phyloP scores from a whole-genome alignment of 2,888 invertebrate genomes.

The Heliconius erato region DNA sequence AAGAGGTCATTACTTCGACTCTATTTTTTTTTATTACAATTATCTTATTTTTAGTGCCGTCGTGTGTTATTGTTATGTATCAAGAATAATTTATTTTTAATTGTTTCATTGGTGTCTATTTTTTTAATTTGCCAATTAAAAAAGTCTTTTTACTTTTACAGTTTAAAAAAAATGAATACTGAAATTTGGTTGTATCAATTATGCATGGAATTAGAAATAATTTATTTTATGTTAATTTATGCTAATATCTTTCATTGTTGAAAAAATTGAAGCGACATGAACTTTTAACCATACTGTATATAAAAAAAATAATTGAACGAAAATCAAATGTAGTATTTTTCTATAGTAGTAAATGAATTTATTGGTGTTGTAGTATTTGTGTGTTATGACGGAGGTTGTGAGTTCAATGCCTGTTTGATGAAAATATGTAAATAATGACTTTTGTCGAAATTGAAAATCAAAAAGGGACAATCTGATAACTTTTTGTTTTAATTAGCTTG shows the following conservation, averaged over 20 bases:
- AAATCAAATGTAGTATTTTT: not conserved
- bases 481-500: not conserved
- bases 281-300: not conserved
- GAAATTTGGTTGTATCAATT: not conserved
- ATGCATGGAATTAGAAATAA: not conserved
- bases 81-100: not conserved
- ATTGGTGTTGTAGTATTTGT: not conserved
- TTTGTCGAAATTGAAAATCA: not conserved
- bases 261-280: not conserved
- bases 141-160: no score
- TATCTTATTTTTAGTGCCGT: not conserved
- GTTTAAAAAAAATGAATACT: not conserved
- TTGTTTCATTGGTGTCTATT: not conserved
- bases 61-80: no score
- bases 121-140: not conserved
- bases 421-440: not conserved
- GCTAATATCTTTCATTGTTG: not conserved
- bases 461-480: not conserved
- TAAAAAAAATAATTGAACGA: not conserved
- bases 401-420: slow-evolving; percentile 1
- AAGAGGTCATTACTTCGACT: no score
- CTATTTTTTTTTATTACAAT: not conserved
- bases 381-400: slow-evolving; percentile 7
- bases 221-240: not conserved
- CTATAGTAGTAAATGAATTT: not conserved